These are phyloP conservation scores for Sciaenops ocellatus DNA, from an alignment of 2,797 vertebrate species.

Conservation along the genomic window DNA sequence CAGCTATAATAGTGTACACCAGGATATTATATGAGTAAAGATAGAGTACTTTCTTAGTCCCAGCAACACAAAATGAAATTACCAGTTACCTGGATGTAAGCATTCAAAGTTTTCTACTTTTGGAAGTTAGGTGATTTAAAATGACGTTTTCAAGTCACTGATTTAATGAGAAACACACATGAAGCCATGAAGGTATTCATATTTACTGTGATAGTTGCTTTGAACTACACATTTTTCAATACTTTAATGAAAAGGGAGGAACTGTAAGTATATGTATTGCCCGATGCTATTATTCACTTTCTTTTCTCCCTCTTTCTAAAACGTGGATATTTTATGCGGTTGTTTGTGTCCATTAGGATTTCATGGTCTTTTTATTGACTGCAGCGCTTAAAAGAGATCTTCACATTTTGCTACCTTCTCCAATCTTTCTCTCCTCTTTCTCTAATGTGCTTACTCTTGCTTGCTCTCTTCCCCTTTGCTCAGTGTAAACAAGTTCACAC, in stretches of 20 bases:
- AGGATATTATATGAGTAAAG: too few relatives aligned
- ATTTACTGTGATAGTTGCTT: not conserved
- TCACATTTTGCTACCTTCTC: conserved; percentile 8
- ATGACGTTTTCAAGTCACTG: not conserved
- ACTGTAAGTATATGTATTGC: not conserved
- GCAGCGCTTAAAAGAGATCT: conserved; percentile 22
- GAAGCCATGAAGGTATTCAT: not conserved
- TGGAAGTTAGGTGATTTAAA: not conserved
- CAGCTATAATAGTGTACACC: too few relatives aligned
- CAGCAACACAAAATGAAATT: not conserved
- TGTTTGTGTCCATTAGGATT: conserved; percentile 32
- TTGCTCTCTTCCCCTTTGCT: conserved; percentile 35
- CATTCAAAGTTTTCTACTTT: too few relatives aligned
- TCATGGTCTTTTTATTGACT: conserved; percentile 45
- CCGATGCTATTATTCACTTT: not conserved
- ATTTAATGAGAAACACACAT: not conserved
- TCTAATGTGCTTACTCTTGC: conserved; percentile 36
- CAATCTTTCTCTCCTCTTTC: conserved; percentile 13
- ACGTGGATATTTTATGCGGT: not conserved
- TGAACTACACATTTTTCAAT: not conserved
- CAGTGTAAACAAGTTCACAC: conserved; percentile 50
- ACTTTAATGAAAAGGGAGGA: not conserved
- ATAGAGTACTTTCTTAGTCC: too few relatives aligned
- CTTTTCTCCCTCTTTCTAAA: conserved; percentile 6
- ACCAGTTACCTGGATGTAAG: not conserved